Evolutionary conservation across 2,888 invertebrate species (phyloP).

Genomic region (Trypoxylon attenuatum): DNA sequence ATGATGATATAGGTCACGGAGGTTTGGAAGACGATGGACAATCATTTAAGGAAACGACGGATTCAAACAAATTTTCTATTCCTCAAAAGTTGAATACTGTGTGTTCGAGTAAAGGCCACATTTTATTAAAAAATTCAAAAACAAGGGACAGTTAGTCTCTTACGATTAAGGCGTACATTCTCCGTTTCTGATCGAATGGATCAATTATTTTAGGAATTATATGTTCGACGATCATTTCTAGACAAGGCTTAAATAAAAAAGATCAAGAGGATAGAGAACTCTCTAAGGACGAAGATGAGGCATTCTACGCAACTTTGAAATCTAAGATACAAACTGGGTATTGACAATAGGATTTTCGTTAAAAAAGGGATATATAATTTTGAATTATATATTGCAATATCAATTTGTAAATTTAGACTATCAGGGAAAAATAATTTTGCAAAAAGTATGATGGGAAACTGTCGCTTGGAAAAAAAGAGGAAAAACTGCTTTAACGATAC

Average conservation of each 20-base stretch:
- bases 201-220: constrained; percentile 33
- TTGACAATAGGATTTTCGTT: constrained; percentile 21
- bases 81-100: too few relatives aligned
- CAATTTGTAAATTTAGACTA: constrained; percentile 14
- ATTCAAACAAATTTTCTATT: too few relatives aligned
- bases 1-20: too few relatives aligned
- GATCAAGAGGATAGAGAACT: background rate
- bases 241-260: constrained; percentile 13
- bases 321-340: constrained; percentile 19
- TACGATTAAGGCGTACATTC: too few relatives aligned
- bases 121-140: too few relatives aligned
- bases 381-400: background rate
- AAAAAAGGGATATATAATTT: background rate
- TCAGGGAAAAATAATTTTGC: constrained; percentile 18
- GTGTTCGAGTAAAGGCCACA: too few relatives aligned
- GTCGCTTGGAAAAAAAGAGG: constrained; percentile 6
- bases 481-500: constrained; percentile 23
- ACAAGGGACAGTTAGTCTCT: too few relatives aligned
- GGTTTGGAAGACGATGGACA: too few relatives aligned
- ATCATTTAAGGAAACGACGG: too few relatives aligned
- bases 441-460: background rate
- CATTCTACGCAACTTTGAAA: constrained; percentile 31
- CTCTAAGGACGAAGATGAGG: constrained; percentile 33
- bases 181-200: too few relatives aligned
- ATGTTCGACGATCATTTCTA: constrained; percentile 33